phyloP scores from a whole-genome alignment of 2,888 invertebrate species.

The Orthosia gothica region DNA sequence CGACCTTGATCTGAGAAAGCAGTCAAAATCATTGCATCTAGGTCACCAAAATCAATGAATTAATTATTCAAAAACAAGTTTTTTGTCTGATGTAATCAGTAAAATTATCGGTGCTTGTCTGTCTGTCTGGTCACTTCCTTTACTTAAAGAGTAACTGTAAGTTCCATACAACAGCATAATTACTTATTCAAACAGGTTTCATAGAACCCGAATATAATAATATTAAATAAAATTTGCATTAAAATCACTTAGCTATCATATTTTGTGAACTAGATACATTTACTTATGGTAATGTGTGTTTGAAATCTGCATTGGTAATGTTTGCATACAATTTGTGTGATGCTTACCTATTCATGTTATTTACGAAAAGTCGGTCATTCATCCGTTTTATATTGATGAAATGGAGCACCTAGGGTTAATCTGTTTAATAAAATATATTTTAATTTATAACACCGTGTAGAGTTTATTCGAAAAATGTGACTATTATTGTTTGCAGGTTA shows the following conservation, averaged over 20 bases:
- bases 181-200: conserved; percentile 33
- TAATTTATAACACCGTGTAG: no score
- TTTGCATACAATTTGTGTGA: conserved; percentile 11
- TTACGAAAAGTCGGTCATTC: neutral
- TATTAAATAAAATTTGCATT: conserved; percentile 36
- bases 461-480: no score
- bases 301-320: conserved; percentile 1
- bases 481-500: no score
- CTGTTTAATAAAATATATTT: neutral
- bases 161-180: conserved; percentile 10
- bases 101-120: conserved; percentile 20
- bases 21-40: conserved; percentile 24
- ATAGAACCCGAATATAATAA: conserved; percentile 2
- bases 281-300: conserved; percentile 25
- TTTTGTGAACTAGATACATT: conserved; percentile 35
- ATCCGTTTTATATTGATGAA: neutral
- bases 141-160: conserved; percentile 26
- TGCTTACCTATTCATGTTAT: neutral
- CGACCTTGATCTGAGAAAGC: conserved; percentile 19
- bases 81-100: conserved; percentile 21
- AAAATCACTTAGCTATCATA: conserved; percentile 23
- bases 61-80: conserved; percentile 2
- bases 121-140: conserved; percentile 1
- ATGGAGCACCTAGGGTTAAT: neutral
- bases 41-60: conserved; percentile 19